Base-by-base conservation (phyloP, 2,113 vertebrate species). In the Garra rufa region DNA sequence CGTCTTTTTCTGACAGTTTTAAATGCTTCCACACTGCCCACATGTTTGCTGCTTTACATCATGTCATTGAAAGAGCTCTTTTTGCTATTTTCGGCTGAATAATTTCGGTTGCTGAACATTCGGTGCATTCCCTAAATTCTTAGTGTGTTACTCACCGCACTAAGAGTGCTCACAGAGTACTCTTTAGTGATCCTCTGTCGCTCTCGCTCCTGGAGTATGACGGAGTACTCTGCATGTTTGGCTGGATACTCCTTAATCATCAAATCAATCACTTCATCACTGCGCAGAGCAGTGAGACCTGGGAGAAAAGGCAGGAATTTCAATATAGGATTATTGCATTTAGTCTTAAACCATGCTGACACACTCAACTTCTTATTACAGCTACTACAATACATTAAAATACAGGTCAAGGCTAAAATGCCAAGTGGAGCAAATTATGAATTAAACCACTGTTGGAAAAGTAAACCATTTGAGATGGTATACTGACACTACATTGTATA, bases 221-320 rank as follows among this genome's bases (percentile, higher is more conserved):
- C 97, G 0, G 97, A 98, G 92, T 99, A 99, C 77, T 99, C 98
- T 0, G 97, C 95, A 76, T 99, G 98, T 88, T 99, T 99, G 88
- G 93, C 92, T 76, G 98, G 98, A 86, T 99, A 99, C 89, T 99
- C 98, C 89, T 98, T 99, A 91, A 99, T 99, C 98, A 99, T 99
- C 86, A 99, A 93, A 91, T 99, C 98, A 84, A 99, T 99, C 65
- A 99, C 98, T 92, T 99, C 98, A 90, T 99, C 98, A 74, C 98
- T 99, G 74, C 98, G 95, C 86, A 99, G 91, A 82, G 98, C 98
- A 24, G 98, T 99, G 73, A 99, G 92, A 87, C 98, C 98, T 99
- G 87, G 41, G 74, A 14, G 78, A 11, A 9, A 69, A 63, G 38
- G 6, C 24, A 57, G 30, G 9, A 44, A 69, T 14, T 26, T 14